Evolutionary conservation across 2,113 vertebrate species (phyloP).

Genomic region (Eretmochelys imbricata): DNA sequence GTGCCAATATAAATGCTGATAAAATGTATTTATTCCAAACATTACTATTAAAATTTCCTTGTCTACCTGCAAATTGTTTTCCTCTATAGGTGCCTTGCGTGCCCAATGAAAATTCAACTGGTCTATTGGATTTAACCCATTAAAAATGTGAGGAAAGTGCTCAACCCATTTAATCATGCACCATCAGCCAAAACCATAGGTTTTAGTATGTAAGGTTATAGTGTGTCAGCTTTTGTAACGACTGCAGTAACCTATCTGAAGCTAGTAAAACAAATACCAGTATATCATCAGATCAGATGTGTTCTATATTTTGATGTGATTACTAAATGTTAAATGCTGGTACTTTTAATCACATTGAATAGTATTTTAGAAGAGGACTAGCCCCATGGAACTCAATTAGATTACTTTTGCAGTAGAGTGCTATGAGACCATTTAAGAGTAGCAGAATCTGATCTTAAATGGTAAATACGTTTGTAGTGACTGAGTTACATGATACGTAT

Average conservation of each 20-base stretch:
- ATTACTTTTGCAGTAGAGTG: not conserved
- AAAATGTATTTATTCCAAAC: constrained; percentile 57
- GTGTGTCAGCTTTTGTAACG: not conserved
- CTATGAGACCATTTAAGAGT: not conserved
- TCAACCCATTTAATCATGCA: not conserved
- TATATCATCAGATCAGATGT: not conserved
- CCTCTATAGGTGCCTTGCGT: not conserved
- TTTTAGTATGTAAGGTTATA: not conserved
- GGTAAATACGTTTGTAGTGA: accelerated
- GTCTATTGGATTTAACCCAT: not conserved
- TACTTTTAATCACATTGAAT: not conserved
- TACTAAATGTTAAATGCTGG: not conserved
- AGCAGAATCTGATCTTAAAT: not conserved
- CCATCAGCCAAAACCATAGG: not conserved
- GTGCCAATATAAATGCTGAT: constrained; percentile 41
- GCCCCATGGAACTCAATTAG: not conserved
- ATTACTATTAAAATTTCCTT: constrained; percentile 32
- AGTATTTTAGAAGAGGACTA: not conserved
- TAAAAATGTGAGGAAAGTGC: not conserved
- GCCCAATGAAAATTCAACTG: constrained; percentile 2
- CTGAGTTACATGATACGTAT: not conserved
- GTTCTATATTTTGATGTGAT: not conserved
- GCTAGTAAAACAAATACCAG: not conserved
- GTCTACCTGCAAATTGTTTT: constrained; percentile 28
- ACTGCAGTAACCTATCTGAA: not conserved